phyloP scores from a whole-genome alignment of 2,888 invertebrate species.

The Hirtodrosophila cameraria region DNA sequence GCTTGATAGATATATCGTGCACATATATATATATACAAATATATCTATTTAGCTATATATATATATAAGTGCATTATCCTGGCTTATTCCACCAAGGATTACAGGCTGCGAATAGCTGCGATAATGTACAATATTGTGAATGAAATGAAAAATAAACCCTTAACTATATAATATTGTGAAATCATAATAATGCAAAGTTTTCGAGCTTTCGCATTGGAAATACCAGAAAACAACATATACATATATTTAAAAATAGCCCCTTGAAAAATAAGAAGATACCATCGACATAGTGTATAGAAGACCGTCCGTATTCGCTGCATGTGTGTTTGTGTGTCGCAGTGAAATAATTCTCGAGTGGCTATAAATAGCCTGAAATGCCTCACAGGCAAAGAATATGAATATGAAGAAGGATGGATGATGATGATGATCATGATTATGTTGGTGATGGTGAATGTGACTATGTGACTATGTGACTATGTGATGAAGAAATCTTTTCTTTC shows the following conservation, averaged over 20 bases:
- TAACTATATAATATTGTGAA: slow-evolving; percentile 5
- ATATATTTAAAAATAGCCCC: slow-evolving; percentile 75
- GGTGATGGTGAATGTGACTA: slow-evolving; percentile 34
- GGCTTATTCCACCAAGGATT: slow-evolving; percentile 53
- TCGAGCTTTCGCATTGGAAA: slow-evolving; percentile 54
- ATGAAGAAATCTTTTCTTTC: slow-evolving; percentile 37
- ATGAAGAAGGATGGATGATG: slow-evolving; percentile 60
- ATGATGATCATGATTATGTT: slow-evolving; percentile 35
- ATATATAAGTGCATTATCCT: slow-evolving; percentile 57
- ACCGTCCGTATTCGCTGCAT: slow-evolving; percentile 31
- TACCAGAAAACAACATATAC: slow-evolving; percentile 45
- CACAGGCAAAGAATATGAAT: slow-evolving; percentile 65
- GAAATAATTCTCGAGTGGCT: slow-evolving; percentile 62
- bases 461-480: slow-evolving; percentile 28
- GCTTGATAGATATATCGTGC: slow-evolving; percentile 29
- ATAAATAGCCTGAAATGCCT: slow-evolving; percentile 69
- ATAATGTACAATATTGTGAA: slow-evolving; percentile 39
- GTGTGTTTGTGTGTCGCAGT: slow-evolving; percentile 68
- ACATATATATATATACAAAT: slow-evolving; percentile 41
- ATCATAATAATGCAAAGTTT: slow-evolving; percentile 33
- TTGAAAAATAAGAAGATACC: slow-evolving; percentile 82
- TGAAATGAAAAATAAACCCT: not conserved
- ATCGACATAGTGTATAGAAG: slow-evolving; percentile 42
- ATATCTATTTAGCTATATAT: slow-evolving; percentile 18
- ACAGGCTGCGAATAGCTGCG: slow-evolving; percentile 24